Base-by-base conservation (phyloP, 2,888 invertebrate genomes). In the Pilophorus perplexus region DNA sequence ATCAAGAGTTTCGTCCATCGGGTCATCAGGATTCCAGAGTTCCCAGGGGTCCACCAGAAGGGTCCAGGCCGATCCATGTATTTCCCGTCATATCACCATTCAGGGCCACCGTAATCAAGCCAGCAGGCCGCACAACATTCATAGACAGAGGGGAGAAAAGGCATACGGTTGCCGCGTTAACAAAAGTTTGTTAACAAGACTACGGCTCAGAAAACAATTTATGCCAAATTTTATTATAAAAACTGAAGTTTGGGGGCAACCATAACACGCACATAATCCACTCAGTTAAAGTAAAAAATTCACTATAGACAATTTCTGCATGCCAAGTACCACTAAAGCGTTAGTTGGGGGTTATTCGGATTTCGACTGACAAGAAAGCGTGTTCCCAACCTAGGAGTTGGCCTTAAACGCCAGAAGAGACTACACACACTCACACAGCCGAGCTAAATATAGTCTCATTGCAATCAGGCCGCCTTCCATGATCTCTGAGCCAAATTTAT, bases 151-250 rank as follows among this genome's bases (percentile, higher is more conserved):
- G 79, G 79, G 80, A 79, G 81, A 81, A 68, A 82, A 81, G 82
- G 82, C 82, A 82, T 82, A 80, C 79, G 81, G 82, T 83, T 83
- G 82, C 83, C 82, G 82, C 81, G 81, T 83, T 81, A 83, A 78
- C 79, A 77, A 79, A 76, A 46, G 37, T 64, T 77, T 77, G 77
- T 72, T 69, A 69, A 71, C 70, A 69, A 67, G 59, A 60, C 65
- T 67, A 69, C 69, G 69, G 69, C 65, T 67, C 69, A 69, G 28
- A 68, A 68, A 68, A 68, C 52, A 62, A 48, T 68, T 60, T 67
- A 60, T 55, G 66, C 64, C 54, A 57, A 68, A 64, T 37, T 33
- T 62, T 28, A 62, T 38, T 20, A 50, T 42, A 62, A 46, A 65
- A 57, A 60, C 37, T 37, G 37, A 38, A 25, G 59, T 44, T 27